A percentile compares a stretch with the other conserved stretches of the same genome.
phyloP scores from a whole-genome alignment of 1,140 invertebrate genomes.

The Hermatobates lingyangjiaoensis region DNA sequence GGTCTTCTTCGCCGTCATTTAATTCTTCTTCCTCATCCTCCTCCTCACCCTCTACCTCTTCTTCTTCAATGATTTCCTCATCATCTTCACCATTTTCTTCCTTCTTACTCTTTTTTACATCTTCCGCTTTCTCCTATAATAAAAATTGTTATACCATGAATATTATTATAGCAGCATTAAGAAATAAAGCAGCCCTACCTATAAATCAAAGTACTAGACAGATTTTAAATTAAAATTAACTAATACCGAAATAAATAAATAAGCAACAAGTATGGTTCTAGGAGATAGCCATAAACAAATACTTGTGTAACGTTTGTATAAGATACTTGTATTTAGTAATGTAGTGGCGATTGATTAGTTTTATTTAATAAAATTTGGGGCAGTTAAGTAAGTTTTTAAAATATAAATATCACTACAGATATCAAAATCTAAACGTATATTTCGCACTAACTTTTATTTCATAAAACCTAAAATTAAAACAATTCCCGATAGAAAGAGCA shows the following conservation, averaged over 20 bases:
- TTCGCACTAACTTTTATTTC: too few relatives aligned
- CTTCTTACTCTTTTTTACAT: slow-evolving; percentile 56
- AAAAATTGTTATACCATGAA: slow-evolving; percentile 15
- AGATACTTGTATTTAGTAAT: too few relatives aligned
- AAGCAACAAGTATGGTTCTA: neutral
- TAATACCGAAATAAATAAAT: neutral
- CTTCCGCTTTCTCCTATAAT: slow-evolving; percentile 45
- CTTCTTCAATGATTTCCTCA: slow-evolving; percentile 29
- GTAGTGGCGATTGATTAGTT: too few relatives aligned
- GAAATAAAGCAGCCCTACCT: neutral
- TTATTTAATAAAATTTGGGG: too few relatives aligned
- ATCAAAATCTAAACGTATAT: too few relatives aligned
- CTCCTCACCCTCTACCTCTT: slow-evolving; percentile 33
- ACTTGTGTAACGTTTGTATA: too few relatives aligned
- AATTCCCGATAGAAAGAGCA: too few relatives aligned
- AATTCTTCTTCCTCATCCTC: slow-evolving; percentile 46
- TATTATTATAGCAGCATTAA: neutral
- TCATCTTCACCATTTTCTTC: slow-evolving; percentile 37
- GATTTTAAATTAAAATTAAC: neutral
- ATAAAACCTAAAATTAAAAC: too few relatives aligned
- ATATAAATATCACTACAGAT: too few relatives aligned
- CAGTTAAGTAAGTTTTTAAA: too few relatives aligned
- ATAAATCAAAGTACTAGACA: neutral
- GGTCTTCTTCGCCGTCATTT: slow-evolving; percentile 43
- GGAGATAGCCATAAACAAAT: neutral